Percentiles rank a stretch among this genome's conserved stretches.
phyloP scores from a whole-genome alignment of 2,797 vertebrate genomes.

The Gadopsis marmoratus region DNA sequence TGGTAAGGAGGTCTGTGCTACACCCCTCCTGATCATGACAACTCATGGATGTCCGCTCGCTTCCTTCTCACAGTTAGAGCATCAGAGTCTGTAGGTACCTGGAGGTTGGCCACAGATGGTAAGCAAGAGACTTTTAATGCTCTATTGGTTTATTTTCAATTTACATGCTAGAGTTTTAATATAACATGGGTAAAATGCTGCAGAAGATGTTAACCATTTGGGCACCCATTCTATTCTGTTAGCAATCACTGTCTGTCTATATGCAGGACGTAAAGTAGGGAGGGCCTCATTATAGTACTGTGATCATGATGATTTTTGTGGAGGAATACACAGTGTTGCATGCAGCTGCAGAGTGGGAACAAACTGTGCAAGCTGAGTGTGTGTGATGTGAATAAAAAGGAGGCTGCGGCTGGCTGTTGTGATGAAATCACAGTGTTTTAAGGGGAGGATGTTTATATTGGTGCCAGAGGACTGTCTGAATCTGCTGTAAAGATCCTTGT shows the following conservation, averaged over 20 bases:
- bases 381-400: slow-evolving; percentile 62
- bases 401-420: slow-evolving; percentile 23
- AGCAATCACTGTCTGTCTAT: background rate
- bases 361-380: slow-evolving; percentile 7
- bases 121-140: slow-evolving; percentile 40
- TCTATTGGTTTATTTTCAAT: background rate
- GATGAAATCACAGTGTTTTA: slow-evolving; percentile 21
- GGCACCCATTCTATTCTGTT: background rate
- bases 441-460: slow-evolving; percentile 16
- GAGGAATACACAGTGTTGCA: background rate
- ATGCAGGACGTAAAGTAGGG: background rate
- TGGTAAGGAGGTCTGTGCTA: slow-evolving; percentile 33
- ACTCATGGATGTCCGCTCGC: slow-evolving; percentile 13
- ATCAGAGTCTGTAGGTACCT: slow-evolving; percentile 4
- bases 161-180: background rate
- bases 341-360: slow-evolving; percentile 1
- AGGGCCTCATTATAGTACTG: background rate
- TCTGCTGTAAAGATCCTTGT: slow-evolving; percentile 2
- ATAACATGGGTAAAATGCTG: background rate
- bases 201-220: background rate
- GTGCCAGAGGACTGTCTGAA: slow-evolving; percentile 36
- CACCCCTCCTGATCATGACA: slow-evolving; percentile 33
- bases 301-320: background rate
- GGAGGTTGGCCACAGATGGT: slow-evolving; percentile 57
- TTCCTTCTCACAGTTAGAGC: slow-evolving; percentile 13